Evolutionary conservation across 2,888 invertebrate genomes (phyloP).

Genomic region (Chrysopilus asiliformis): DNA sequence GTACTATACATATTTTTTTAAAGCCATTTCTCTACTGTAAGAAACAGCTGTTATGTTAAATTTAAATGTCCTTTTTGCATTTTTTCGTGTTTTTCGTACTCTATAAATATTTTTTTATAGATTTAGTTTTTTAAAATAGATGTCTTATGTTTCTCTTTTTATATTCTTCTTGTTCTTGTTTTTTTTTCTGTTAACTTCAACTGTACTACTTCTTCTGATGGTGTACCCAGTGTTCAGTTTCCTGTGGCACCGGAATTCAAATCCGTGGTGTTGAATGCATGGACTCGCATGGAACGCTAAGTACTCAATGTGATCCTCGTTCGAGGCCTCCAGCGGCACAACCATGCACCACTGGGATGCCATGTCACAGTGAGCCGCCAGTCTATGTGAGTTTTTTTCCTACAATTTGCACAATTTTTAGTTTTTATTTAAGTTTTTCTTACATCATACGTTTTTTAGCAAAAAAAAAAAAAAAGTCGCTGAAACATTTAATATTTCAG

Average conservation of each 20-base stretch:
- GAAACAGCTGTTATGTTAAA: too few species aligned
- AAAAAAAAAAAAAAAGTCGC: too few species aligned
- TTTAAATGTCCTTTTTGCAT: too few species aligned
- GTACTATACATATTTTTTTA: too few species aligned
- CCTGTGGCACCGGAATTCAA: conserved; percentile 79
- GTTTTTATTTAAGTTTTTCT: too few species aligned
- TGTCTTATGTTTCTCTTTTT: conserved; percentile 4
- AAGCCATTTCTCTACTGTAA: too few species aligned
- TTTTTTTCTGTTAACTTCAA: conserved; percentile 9
- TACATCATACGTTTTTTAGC: too few species aligned
- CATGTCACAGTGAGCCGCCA: conserved; percentile 41
- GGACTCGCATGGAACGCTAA: conserved; percentile 41
- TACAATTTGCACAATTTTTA: too few species aligned
- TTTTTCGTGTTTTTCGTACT: too few species aligned
- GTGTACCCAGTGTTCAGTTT: conserved; percentile 69
- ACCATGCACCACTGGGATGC: conserved; percentile 60
- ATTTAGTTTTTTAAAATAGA: too few species aligned
- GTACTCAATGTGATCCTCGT: conserved; percentile 50
- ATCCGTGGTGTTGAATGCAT: conserved; percentile 71
- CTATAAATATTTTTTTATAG: too few species aligned
- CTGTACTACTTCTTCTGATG: neutral
- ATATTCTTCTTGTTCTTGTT: conserved; percentile 4
- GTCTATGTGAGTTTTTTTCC: conserved; percentile 26
- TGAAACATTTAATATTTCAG: too few species aligned
- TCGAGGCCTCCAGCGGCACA: conserved; percentile 56